phyloP scores from a whole-genome alignment of 2,113 vertebrate species.

The Grantiella picta region DNA sequence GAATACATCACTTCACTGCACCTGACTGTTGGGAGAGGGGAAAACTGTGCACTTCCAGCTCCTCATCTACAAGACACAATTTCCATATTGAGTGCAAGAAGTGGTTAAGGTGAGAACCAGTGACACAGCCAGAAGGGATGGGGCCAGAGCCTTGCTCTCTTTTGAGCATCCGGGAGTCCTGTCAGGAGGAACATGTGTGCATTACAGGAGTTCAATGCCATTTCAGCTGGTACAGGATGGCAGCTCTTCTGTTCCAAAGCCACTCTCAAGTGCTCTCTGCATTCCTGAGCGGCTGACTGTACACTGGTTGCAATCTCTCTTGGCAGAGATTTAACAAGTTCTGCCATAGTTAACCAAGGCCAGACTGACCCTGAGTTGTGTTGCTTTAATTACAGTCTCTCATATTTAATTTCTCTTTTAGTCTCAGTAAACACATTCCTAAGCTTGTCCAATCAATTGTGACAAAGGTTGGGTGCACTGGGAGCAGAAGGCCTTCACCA shows the following conservation, averaged over 20 bases:
- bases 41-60: neutral
- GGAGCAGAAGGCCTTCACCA: neutral
- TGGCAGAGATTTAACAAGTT: neutral
- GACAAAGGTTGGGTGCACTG: neutral
- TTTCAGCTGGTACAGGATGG: neutral
- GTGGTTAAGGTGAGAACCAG: neutral
- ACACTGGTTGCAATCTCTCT: neutral
- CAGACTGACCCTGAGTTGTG: neutral
- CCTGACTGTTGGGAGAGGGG: neutral
- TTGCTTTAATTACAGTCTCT: neutral
- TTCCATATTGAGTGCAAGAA: neutral
- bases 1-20: neutral
- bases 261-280: neutral
- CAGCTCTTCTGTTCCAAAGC: neutral
- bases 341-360: neutral
- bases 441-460: neutral
- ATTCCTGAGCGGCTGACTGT: neutral
- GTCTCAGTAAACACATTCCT: neutral
- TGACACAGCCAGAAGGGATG: neutral
- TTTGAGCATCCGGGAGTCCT: neutral
- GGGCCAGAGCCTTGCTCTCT: neutral
- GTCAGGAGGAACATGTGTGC: neutral
- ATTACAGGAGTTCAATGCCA: neutral
- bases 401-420: neutral
- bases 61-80: neutral